Evolutionary conservation across 35 echinoderm and acorn worm genomes (phyloP).

Genomic region (Holothuria glaberrima): DNA sequence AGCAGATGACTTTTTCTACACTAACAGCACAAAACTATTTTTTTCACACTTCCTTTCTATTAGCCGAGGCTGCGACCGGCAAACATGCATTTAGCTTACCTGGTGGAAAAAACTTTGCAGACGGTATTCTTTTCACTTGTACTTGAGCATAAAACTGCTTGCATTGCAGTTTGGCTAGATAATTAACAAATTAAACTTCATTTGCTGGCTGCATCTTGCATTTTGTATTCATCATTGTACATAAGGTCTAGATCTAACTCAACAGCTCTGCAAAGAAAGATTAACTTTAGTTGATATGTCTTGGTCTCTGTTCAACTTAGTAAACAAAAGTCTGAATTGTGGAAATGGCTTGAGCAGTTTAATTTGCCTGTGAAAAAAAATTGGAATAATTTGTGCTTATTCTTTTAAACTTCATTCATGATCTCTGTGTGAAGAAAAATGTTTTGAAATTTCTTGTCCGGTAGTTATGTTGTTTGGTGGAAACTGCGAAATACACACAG

Average conservation of each 20-base stretch:
- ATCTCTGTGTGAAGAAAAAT: too few species aligned
- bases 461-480: too few species aligned
- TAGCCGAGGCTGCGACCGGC: conserved; percentile 49
- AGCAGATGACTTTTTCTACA: background rate
- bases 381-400: too few species aligned
- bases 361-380: too few species aligned
- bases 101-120: conserved; percentile 44
- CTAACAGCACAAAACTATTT: conserved; percentile 13
- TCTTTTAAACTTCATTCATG: too few species aligned
- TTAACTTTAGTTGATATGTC: too few species aligned
- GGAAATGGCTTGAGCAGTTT: too few species aligned
- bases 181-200: background rate
- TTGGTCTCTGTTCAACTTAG: too few species aligned
- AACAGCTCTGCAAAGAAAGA: too few species aligned
- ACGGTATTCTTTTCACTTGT: conserved; percentile 44
- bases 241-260: background rate
- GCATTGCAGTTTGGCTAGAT: background rate
- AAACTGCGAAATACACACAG: too few species aligned
- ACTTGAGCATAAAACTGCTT: conserved; percentile 37
- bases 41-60: conserved; percentile 13
- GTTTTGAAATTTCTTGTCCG: too few species aligned
- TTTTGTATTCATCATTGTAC: conserved; percentile 15
- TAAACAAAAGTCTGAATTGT: too few species aligned
- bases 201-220: conserved; percentile 35
- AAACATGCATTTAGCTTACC: conserved; percentile 50